Base-by-base conservation (phyloP, 2,797 vertebrate species). In the Neopelma chrysocephalum region DNA sequence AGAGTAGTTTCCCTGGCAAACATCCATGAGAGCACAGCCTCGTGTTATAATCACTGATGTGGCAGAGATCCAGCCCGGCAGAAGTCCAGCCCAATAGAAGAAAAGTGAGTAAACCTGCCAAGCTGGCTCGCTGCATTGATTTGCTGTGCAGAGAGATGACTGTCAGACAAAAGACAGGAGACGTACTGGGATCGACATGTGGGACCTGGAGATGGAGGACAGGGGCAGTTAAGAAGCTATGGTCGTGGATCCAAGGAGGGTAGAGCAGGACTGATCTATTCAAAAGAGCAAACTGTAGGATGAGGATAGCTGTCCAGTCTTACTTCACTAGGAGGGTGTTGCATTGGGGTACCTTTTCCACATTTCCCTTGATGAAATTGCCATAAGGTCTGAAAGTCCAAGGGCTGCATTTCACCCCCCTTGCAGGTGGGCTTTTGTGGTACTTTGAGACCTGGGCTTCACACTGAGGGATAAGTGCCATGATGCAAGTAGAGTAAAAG, bases 281-380 rank as follows among this genome's bases (percentile, higher is more conserved):
- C 23, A 71, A 65, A 68, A 84, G n/a, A 65, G 5, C 2, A 57
- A 53, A 27, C 29, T 45, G 9, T 26, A 32, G 42, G 45, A 32
- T 64, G 29, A 36, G 13, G 23, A 19, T 15, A 36, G 5, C 38
- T 68, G 8, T 50, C 20, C 36, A 29, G 25, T 40, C 12, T 17
- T 31, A 36, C 19, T 34, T 16, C 18, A 56, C 4, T 25, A 23
- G 53, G 54, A 45, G 9, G 3, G 13, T 10, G 4, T 31, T 10
- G 6, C 27, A 43, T 2, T 19, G 13, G 56, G 22, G 1, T 36
- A n/a, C 0, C 0, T 54, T 53, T 70, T 6, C 12, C 6, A 11
- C 2, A 0, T 48, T 61, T 75, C 9, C 40, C 25, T 40, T 9
- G 6, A 18, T 25, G 12, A 89, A 83, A 38, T 11, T 76, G 23